These are phyloP conservation scores for Mylabris sibirica DNA, from an alignment of 2,888 invertebrate species.

Conservation along the genomic window DNA sequence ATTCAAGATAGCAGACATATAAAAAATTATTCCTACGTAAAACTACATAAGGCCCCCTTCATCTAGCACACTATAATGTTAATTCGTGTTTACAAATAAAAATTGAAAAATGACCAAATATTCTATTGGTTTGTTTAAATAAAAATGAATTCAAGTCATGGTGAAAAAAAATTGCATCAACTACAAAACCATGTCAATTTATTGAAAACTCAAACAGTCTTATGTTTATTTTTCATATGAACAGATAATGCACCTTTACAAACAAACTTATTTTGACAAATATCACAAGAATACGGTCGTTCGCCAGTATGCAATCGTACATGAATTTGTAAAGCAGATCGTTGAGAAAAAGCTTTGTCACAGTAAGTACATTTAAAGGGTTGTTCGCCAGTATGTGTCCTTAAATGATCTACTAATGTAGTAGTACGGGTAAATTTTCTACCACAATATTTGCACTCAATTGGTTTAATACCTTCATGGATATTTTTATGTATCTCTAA, in stretches of 20 bases:
- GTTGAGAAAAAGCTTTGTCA: slow-evolving; percentile 53
- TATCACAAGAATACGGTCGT: slow-evolving; percentile 49
- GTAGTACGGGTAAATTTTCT: slow-evolving; percentile 56
- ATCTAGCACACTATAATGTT: too few relatives aligned
- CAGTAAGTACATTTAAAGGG: slow-evolving; percentile 55
- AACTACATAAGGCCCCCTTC: too few relatives aligned
- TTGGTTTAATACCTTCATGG: slow-evolving; percentile 53
- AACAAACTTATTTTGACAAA: slow-evolving; percentile 49
- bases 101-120: too few relatives aligned
- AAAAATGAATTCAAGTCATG: too few relatives aligned
- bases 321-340: slow-evolving; percentile 49
- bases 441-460: slow-evolving; percentile 57
- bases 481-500: slow-evolving; percentile 55
- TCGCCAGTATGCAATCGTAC: slow-evolving; percentile 52
- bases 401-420: slow-evolving; percentile 56
- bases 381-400: slow-evolving; percentile 58
- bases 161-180: too few relatives aligned
- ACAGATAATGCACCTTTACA: slow-evolving; percentile 48
- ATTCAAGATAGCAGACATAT: too few relatives aligned
- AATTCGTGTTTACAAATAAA: too few relatives aligned
- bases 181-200: too few relatives aligned
- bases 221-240: slow-evolving; percentile 48
- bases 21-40: too few relatives aligned
- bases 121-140: too few relatives aligned
- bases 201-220: background rate